Evolutionary conservation across 2,888 invertebrate species (phyloP), one percentile per base, ranked within the genome.

Genomic region (Dioctria linearis): DNA sequence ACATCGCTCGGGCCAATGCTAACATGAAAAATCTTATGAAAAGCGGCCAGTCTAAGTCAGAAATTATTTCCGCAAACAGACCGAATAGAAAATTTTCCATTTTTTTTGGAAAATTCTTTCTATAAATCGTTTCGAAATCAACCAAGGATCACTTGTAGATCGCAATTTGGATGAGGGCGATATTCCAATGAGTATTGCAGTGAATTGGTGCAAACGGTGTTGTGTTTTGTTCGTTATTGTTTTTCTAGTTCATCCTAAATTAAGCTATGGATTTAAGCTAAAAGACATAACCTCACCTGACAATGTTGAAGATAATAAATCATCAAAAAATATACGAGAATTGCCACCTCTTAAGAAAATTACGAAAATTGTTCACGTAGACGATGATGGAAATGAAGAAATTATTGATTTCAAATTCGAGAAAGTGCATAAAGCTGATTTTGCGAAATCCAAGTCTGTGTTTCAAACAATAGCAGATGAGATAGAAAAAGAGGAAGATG

Each of bases 271-370:
- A 49, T 82, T 82, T 54, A 82, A 76, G 71, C 42, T 82, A 65
- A 79, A 76, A 78, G 82, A 82, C 76, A 49, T 82, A 42, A 79
- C 79, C 39, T 80, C 79, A 79, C 65, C 79, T 11, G 82, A 80
- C 0, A 66, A 76, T 4, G 51, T 49, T 11, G 79, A 79, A 37
- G 78, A 76, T 54, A 69, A 71, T 75, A 59, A 79, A 49, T 63
- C 79, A 25, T n/a, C 66, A 46, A 75, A 71, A 49, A 49, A 40
- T 42, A 13, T 25, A 5, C 66, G 67, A 11, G 67, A 57, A 8
- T 39, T 69, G 8, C 67, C 37, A 3, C 79, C 79, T 83, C 88
- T 88, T 84, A 87, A 86, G 81, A 86, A 86, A 85, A 85, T 88
- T 66, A 85, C 86, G 80, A 86, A 87, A 71, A 80, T 86, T 78